Base-by-base conservation (phyloP, 2,797 vertebrate species). In the Gouania willdenowi region DNA sequence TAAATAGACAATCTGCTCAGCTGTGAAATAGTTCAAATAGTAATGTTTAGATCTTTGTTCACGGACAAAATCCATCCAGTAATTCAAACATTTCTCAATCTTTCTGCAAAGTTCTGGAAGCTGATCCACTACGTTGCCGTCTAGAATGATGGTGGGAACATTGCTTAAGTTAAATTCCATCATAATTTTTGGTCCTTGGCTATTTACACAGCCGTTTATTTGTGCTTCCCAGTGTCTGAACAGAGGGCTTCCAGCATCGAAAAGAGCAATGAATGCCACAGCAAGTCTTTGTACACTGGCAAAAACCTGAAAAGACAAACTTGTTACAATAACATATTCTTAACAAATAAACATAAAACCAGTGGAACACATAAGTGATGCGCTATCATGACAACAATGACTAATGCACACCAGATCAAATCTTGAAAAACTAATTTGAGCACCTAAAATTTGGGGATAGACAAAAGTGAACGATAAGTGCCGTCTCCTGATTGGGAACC, bases 1-100 rank as follows among this genome's bases (percentile, higher is more conserved):
- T 42, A 99, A 48, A 64, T 83, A 93, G n/a, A 98, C 92, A 56
- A 98, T 82, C 78, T 99, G 97, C 66, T 98, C 93, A 0, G 93
- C 90, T 0, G 90, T 97, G 73, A 92, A 98, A 70, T 92, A 96
- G 84, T 97, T 99, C 45, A 99, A 78, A 75, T 92, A 92, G 70
- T 94, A 94, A 57, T 93, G 63, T 20, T 85, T 52, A 0, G 58
- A 71, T 12, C 96, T 84, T 48, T 95, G 91, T 31, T 86, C 46
- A 3, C 77, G 65, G 46, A 99, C 89, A 24, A 93, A 92, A n/a
- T 20, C 38, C 60, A 89, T 82, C 97, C 97, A 98, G 5, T 41
- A 68, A 2, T 64, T 48, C 34, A 97, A 71, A 21, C 92, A 94
- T 5, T 49, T 64, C 75, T 99, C 97, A 89, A 98, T 92, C 30